Evolutionary conservation across 37 sponge, comb jelly and placozoan genomes (phyloP).

Genomic region (Ephydatia muelleri): DNA sequence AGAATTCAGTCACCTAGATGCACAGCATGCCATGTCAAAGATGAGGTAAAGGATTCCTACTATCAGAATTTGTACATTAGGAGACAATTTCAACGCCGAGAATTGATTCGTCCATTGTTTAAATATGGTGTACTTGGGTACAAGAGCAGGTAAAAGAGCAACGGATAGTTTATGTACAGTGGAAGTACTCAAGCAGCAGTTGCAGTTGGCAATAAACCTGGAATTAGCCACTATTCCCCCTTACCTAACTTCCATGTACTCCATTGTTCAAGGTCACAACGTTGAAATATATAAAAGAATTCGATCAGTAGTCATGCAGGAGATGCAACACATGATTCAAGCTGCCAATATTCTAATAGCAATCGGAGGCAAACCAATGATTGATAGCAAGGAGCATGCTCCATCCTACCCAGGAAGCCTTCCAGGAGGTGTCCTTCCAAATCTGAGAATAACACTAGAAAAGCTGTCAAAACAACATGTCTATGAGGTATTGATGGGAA

Average conservation of each 20-base stretch:
- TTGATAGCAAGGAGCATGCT: slow-evolving; percentile 14
- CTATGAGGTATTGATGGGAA: slow-evolving; percentile 43
- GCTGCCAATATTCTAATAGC: slow-evolving; percentile 62
- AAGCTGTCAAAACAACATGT: slow-evolving; percentile 33
- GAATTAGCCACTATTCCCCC: slow-evolving; percentile 55
- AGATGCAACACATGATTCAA: slow-evolving; percentile 62
- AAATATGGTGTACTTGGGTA: neutral
- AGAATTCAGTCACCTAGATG: no score
- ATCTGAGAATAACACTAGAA: slow-evolving; percentile 24
- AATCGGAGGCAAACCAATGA: slow-evolving; percentile 39
- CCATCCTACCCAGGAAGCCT: slow-evolving; percentile 41
- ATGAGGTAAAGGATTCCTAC: no score
- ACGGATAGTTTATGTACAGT: neutral
- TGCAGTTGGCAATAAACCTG: slow-evolving; percentile 43
- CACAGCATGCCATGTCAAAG: no score
- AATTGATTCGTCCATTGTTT: neutral
- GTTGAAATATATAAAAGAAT: slow-evolving; percentile 29
- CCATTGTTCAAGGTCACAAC: slow-evolving; percentile 50
- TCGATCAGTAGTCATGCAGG: slow-evolving; percentile 44
- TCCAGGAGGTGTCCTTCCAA: slow-evolving; percentile 53
- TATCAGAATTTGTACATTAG: no score
- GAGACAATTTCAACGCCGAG: no score
- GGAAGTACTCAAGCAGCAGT: neutral
- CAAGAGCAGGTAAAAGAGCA: neutral
- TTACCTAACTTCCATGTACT: slow-evolving; percentile 56